Evolutionary conservation across 2,888 invertebrate genomes (phyloP).

Genomic region (Erebia ligea): DNA sequence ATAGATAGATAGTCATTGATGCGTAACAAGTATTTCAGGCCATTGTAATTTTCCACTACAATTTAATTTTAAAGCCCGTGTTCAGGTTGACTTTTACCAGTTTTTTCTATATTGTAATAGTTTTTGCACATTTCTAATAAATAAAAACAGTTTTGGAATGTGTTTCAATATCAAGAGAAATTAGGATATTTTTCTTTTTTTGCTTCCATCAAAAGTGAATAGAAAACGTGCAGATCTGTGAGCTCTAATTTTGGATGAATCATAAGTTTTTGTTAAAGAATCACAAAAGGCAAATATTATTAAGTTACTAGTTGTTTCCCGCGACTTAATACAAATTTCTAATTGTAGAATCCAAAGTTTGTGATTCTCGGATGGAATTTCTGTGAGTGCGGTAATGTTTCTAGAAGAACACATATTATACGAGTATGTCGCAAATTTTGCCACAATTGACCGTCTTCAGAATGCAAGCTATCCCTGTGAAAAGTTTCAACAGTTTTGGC

Average conservation of each 20-base stretch:
- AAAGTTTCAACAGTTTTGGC: too few relatives aligned
- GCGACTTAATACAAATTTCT: too few relatives aligned
- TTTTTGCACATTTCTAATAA: not conserved
- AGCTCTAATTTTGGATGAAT: not conserved
- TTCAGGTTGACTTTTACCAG: not conserved
- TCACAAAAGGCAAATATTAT: too few relatives aligned
- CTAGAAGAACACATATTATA: too few relatives aligned
- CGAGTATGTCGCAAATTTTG: too few relatives aligned
- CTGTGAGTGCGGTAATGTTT: too few relatives aligned
- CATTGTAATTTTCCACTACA: slow-evolving; percentile 13
- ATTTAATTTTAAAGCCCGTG: not conserved
- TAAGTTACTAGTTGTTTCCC: too few relatives aligned
- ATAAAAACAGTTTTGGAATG: not conserved
- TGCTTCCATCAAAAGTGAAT: not conserved
- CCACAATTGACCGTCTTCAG: too few relatives aligned
- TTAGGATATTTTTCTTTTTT: not conserved
- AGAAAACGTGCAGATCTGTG: not conserved
- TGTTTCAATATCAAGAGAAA: not conserved
- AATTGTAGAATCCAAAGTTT: not conserved
- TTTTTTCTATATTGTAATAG: not conserved
- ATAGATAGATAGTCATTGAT: not conserved
- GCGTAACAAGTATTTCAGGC: slow-evolving; percentile 15
- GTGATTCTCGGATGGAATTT: too few relatives aligned
- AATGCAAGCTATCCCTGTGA: too few relatives aligned
- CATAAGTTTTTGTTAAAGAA: not conserved